Evolutionary conservation across 2,797 vertebrate genomes (phyloP).

Genomic region (Pterois miles): DNA sequence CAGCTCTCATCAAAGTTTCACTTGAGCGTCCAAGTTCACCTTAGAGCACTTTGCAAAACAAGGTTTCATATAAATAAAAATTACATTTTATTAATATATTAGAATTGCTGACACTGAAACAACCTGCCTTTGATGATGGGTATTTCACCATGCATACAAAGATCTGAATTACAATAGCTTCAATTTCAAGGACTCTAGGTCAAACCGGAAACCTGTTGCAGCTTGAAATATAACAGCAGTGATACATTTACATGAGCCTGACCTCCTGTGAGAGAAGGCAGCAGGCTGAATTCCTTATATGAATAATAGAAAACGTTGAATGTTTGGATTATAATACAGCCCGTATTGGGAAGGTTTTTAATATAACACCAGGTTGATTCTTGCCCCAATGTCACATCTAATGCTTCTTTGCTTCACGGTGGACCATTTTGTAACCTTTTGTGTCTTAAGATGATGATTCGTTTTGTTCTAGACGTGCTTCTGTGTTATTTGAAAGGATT

Average conservation of each 20-base stretch:
- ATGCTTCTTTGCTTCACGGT: constrained; percentile 10
- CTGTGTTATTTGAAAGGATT: constrained; percentile 19
- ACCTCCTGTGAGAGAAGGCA: constrained; percentile 9
- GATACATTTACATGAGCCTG: constrained; percentile 41
- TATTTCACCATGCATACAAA: constrained; percentile 5
- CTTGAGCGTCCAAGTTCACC: neutral
- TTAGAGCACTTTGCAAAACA: neutral
- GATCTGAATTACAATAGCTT: constrained; percentile 33
- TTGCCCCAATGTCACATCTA: neutral
- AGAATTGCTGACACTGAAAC: constrained; percentile 1
- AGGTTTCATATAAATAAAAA: constrained; percentile 1
- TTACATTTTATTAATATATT: neutral
- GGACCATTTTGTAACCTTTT: neutral
- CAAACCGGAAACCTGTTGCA: constrained; percentile 1
- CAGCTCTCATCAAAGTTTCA: neutral
- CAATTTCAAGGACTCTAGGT: constrained; percentile 1
- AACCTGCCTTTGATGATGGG: neutral
- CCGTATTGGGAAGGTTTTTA: constrained; percentile 12
- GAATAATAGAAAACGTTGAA: neutral
- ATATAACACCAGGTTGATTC: neutral
- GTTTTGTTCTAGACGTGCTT: constrained; percentile 9
- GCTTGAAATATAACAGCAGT: constrained; percentile 6
- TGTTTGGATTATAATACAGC: neutral
- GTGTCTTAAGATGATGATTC: neutral
- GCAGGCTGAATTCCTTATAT: constrained; percentile 15